Conservation (phyloP, 2,113 vertebrate species). For the Cyanoderma ruficeps region DNA sequence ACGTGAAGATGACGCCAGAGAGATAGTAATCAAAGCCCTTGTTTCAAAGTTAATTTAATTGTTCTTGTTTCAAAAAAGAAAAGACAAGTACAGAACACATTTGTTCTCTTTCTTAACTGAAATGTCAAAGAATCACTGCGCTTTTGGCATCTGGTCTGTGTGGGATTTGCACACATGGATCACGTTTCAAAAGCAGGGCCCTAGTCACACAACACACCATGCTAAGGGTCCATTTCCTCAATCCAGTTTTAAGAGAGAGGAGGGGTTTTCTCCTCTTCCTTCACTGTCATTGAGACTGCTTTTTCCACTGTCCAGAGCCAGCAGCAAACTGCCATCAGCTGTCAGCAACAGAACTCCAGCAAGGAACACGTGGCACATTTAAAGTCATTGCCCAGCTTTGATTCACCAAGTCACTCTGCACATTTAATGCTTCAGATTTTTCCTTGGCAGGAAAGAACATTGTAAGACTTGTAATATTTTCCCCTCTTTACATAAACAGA, state of each 20-base stretch:
- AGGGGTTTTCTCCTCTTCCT: not conserved
- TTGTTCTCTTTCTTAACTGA: constrained; percentile 13
- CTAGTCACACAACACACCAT: not conserved
- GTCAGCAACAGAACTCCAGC: not conserved
- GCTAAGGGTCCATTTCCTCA: not conserved
- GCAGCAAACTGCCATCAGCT: not conserved
- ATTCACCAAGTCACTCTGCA: not conserved
- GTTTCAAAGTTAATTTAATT: not conserved
- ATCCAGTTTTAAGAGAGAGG: not conserved
- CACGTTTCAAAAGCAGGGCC: not conserved
- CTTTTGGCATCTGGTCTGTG: not conserved
- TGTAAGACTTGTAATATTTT: rapidly evolving
- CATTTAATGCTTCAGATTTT: not conserved
- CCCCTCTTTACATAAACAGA: not conserved
- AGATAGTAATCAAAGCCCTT: not conserved
- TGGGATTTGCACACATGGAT: not conserved
- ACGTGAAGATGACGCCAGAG: not conserved
- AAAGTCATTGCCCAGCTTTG: not conserved
- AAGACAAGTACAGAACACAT: not conserved
- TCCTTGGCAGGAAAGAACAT: not conserved
- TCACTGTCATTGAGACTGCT: not conserved
- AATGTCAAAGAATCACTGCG: not conserved
- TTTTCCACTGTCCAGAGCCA: not conserved
- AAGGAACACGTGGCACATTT: not conserved
- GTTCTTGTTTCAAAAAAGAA: not conserved